Evolutionary conservation across 2,888 invertebrate genomes (phyloP).

Genomic region (Drosophila sordidapex): DNA sequence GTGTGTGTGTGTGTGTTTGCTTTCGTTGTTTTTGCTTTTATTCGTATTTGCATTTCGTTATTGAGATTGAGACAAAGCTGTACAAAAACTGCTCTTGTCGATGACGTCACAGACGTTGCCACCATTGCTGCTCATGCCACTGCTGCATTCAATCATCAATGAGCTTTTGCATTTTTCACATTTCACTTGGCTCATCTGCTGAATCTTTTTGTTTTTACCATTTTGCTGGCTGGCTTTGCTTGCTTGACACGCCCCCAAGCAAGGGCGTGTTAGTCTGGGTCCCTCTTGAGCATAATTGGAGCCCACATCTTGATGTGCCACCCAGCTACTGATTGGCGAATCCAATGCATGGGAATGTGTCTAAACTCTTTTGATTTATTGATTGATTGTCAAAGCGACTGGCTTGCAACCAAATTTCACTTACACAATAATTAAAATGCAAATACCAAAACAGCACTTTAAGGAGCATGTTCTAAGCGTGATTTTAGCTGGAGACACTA

Average conservation of each 20-base stretch:
- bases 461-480: constrained; percentile 10
- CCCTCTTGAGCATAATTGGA: constrained; percentile 61
- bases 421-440: constrained; percentile 62
- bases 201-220: constrained; percentile 47
- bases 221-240: constrained; percentile 54
- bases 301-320: constrained; percentile 44
- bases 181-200: constrained; percentile 64
- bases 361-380: constrained; percentile 63
- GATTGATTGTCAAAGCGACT: constrained; percentile 71
- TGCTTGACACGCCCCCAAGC: constrained; percentile 46
- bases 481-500: constrained; percentile 6
- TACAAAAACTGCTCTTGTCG: constrained; percentile 46
- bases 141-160: constrained; percentile 74
- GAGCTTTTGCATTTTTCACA: constrained; percentile 73
- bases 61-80: constrained; percentile 76
- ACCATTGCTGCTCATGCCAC: constrained; percentile 23
- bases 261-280: constrained; percentile 29
- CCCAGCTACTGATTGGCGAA: constrained; percentile 60
- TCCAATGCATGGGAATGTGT: constrained; percentile 44
- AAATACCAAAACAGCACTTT: constrained; percentile 33
- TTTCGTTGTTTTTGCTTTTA: constrained; percentile 58
- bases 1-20: constrained; percentile 56
- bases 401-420: constrained; percentile 33
- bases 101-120: constrained; percentile 4
- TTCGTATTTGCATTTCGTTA: constrained; percentile 77